Evolutionary conservation across 2,113 vertebrate species (phyloP), one percentile per base, ranked within the genome.

Genomic region (Rallus limicola): DNA sequence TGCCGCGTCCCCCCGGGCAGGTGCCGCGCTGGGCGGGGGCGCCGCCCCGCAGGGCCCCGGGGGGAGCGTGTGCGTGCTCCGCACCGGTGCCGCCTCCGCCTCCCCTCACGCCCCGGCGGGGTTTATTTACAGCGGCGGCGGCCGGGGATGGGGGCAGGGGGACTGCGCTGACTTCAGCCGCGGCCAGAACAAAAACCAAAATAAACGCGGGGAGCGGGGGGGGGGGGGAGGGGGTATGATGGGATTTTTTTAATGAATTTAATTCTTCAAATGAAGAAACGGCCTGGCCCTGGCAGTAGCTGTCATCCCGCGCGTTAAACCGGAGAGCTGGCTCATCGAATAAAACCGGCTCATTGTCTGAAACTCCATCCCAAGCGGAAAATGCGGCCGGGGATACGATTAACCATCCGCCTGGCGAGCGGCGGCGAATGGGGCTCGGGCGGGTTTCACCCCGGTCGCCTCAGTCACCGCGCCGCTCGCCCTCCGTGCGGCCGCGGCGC

Each of bases 371-470:
- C 96, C 94, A 89, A 89, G 97, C 93, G 97, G 97, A 97, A 98
- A 98, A 98, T 97, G 97, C 95, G 96, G 97, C 98, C 97, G 96
- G 97, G 98, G 98, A 98, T 98, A 97, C 97, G 97, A 97, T 98
- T 97, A 98, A 97, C 98, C 98, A 98, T 98, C 98, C 98, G 98
- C 97, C 97, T 98, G 88, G 95, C 96, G 96, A 97, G 96, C 93
- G 94, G 90, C 58, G 94, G 96, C 93, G 97, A 96, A 95, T 95
- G 88, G 97, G 95, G 95, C 71, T 97, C 88, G 93, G 92, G 95
- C 72, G 91, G 92, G 93, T 97, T 96, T 95, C 72, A 97, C 97
- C 90, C 96, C 88, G 93, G 79, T 88, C 60, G 95, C 94, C 84
- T 92, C 40, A 91, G 93, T 95, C 96, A 80, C 95, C 80, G 87